Percentiles rank a stretch among this genome's conserved stretches.
phyloP scores from a whole-genome alignment of 2,888 invertebrate species.

The Sinodicranocentrus sp. region DNA sequence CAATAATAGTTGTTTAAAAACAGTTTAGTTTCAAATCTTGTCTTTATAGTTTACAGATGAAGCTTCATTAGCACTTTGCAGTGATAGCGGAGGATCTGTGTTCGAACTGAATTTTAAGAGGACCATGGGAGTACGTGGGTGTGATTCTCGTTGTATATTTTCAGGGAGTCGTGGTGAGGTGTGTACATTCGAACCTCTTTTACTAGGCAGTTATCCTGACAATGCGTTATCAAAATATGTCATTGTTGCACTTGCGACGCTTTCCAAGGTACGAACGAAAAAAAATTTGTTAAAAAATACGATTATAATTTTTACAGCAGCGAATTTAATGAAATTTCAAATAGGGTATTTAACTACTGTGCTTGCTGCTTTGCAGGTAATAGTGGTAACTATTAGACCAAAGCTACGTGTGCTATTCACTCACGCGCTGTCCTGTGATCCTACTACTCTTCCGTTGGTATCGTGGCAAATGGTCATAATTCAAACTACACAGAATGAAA shows the following conservation, averaged over 20 bases:
- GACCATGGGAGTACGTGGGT: constrained; percentile 91
- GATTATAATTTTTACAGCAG: neutral
- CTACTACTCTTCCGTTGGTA: constrained; percentile 91
- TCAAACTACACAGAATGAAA: constrained; percentile 83
- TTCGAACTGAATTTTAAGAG: constrained; percentile 95
- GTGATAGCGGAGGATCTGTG: constrained; percentile 97
- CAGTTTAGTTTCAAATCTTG: too few relatives aligned
- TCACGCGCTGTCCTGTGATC: constrained; percentile 85
- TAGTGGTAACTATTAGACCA: constrained; percentile 88
- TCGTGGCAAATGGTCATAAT: constrained; percentile 95
- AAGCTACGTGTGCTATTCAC: constrained; percentile 88
- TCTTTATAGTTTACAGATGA: constrained; percentile 84
- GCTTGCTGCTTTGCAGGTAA: constrained; percentile 80
- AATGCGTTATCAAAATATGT: constrained; percentile 87
- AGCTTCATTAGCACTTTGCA: constrained; percentile 87
- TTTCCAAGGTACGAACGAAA: constrained; percentile 86
- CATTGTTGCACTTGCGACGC: constrained; percentile 94
- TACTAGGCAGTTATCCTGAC: constrained; percentile 81
- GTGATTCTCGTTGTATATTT: constrained; percentile 95
- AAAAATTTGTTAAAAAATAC: neutral
- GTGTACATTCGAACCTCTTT: constrained; percentile 85
- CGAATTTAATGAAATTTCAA: neutral
- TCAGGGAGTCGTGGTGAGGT: constrained; percentile 90
- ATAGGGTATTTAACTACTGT: neutral
- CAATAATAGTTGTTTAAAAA: too few relatives aligned